Percentiles rank a stretch among this genome's conserved stretches.
Conservation (phyloP, 2,113 vertebrate genomes). For the Psittacara wagleri region DNA sequence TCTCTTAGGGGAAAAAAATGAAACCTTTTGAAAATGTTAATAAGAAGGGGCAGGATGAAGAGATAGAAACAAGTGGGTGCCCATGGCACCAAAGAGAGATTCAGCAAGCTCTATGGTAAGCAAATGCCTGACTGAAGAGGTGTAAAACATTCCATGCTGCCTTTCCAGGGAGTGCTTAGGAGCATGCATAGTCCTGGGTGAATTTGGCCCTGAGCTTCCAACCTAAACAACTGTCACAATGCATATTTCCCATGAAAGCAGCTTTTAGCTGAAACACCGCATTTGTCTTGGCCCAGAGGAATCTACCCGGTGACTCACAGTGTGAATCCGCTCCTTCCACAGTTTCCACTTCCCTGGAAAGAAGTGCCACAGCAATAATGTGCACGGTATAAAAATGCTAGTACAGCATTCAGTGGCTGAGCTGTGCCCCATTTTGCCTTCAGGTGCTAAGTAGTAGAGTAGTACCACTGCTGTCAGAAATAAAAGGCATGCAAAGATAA, state of each 20-base stretch:
- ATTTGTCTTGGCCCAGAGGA: background rate
- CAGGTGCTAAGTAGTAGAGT: background rate
- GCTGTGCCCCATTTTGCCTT: background rate
- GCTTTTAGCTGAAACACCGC: background rate
- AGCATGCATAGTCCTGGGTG: background rate
- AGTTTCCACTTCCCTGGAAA: background rate
- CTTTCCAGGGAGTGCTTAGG: background rate
- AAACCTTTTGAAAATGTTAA: background rate
- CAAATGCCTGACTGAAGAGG: background rate
- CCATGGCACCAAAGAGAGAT: background rate
- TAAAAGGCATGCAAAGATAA: background rate
- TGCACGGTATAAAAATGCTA: fast-evolving
- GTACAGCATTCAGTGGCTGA: background rate
- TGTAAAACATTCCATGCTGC: background rate
- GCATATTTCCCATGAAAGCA: background rate
- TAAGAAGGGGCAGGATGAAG: background rate
- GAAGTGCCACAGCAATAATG: background rate
- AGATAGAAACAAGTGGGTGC: background rate
- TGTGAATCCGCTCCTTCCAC: background rate
- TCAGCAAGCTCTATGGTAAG: background rate
- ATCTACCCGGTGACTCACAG: background rate
- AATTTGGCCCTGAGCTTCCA: background rate
- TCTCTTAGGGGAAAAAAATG: background rate
- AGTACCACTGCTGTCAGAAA: background rate
- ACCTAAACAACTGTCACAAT: background rate